phyloP scores from a whole-genome alignment of 2,888 invertebrate species.

The Cheilosia variabilis region DNA sequence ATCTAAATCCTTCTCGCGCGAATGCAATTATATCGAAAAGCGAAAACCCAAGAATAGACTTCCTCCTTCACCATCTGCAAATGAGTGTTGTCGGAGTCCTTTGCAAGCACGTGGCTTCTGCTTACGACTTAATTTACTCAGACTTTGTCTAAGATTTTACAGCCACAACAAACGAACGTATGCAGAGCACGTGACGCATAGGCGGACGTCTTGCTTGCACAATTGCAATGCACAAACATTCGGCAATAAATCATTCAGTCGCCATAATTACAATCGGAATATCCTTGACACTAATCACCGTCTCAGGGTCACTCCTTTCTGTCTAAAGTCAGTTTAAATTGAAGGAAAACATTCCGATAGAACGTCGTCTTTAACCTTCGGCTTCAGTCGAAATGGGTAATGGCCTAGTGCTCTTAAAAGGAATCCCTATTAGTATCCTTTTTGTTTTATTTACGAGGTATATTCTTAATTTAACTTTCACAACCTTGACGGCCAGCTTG shows the following conservation, averaged over 20 bases:
- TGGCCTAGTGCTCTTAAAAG: constrained; percentile 10
- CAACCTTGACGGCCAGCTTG: constrained; percentile 28
- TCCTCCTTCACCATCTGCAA: neutral
- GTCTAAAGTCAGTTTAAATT: neutral
- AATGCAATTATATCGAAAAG: neutral
- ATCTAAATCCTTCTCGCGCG: neutral
- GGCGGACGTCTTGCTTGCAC: constrained; percentile 4
- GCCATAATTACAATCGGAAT: neutral
- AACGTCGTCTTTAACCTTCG: constrained; percentile 5
- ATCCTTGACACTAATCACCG: constrained; percentile 19
- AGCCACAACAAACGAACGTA: constrained; percentile 17
- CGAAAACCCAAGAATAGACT: neutral
- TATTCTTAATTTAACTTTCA: neutral
- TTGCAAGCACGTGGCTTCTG: constrained; percentile 8
- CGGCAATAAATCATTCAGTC: constrained; percentile 15
- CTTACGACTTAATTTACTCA: constrained; percentile 5
- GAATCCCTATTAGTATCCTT: neutral
- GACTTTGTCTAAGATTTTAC: constrained; percentile 14
- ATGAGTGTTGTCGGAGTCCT: constrained; percentile 3
- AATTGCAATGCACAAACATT: neutral
- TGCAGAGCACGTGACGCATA: constrained; percentile 24
- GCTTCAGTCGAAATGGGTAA: neutral
- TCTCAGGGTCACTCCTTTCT: constrained; percentile 13
- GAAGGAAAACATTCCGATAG: neutral
- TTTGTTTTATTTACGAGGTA: neutral